These are phyloP conservation scores for Scaptomyza polygonia DNA, from an alignment of 2,888 invertebrate genomes.

Conservation along the genomic window DNA sequence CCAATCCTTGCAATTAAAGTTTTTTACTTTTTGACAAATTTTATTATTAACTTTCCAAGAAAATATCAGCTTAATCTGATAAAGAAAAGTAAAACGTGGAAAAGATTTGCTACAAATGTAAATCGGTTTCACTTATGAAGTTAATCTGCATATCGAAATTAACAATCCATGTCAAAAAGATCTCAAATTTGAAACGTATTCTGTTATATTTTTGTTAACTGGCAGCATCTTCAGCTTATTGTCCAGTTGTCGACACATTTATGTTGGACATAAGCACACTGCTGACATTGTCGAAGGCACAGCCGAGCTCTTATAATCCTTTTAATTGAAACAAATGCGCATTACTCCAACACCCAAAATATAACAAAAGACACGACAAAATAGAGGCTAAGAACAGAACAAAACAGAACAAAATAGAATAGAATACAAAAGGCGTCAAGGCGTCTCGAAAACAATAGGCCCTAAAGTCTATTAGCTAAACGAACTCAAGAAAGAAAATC, in stretches of 20 bases:
- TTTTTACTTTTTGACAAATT: too few relatives aligned
- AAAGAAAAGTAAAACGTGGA: too few relatives aligned
- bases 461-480: conserved; percentile 62
- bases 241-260: conserved; percentile 70
- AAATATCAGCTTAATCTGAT: too few relatives aligned
- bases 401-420: conserved; percentile 17
- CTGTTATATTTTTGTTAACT: conserved; percentile 10
- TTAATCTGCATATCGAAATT: conserved; percentile 16
- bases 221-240: conserved; percentile 25
- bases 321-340: conserved; percentile 78
- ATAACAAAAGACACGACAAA: conserved; percentile 41
- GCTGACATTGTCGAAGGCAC: conserved; percentile 45
- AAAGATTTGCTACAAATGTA: too few relatives aligned
- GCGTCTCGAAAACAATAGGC: conserved; percentile 75
- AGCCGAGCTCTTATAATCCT: conserved; percentile 57
- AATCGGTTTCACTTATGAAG: too few relatives aligned
- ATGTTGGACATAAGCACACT: conserved; percentile 43
- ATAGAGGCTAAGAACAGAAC: conserved; percentile 24
- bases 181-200: conserved; percentile 12
- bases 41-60: too few relatives aligned
- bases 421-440: conserved; percentile 77
- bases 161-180: neutral
- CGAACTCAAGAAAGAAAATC: conserved; percentile 43
- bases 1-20: too few relatives aligned
- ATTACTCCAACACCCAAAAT: conserved; percentile 43